phyloP scores from a whole-genome alignment of 2,113 vertebrate genomes.

The Sylvia atricapilla region DNA sequence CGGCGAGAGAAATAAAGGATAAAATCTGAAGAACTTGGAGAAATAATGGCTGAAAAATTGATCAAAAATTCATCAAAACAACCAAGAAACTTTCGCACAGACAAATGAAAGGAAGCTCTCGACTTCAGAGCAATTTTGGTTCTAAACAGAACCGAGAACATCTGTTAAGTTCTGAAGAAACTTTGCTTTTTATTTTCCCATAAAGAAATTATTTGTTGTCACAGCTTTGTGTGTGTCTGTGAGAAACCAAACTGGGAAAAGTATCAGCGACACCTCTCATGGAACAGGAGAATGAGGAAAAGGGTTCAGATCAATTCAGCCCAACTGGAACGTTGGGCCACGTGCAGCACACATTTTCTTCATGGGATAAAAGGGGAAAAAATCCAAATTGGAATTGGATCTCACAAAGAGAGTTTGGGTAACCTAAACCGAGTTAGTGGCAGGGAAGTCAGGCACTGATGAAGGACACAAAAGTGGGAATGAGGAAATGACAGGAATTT shows the following conservation, averaged over 20 bases:
- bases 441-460: neutral
- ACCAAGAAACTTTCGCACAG: neutral
- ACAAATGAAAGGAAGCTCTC: neutral
- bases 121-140: neutral
- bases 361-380: neutral
- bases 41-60: neutral
- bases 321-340: neutral
- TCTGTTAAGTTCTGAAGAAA: neutral
- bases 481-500: neutral
- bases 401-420: neutral
- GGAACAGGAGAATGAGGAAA: neutral
- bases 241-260: neutral
- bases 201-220: neutral
- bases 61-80: neutral
- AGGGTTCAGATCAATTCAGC: neutral
- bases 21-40: neutral
- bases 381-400: neutral
- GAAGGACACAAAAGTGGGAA: neutral
- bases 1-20: neutral
- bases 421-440: neutral
- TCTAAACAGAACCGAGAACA: neutral
- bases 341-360: neutral
- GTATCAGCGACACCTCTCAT: neutral
- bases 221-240: neutral
- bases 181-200: neutral